Conservation (phyloP, 2,113 vertebrate species). For the Vicugna pacos region DNA sequence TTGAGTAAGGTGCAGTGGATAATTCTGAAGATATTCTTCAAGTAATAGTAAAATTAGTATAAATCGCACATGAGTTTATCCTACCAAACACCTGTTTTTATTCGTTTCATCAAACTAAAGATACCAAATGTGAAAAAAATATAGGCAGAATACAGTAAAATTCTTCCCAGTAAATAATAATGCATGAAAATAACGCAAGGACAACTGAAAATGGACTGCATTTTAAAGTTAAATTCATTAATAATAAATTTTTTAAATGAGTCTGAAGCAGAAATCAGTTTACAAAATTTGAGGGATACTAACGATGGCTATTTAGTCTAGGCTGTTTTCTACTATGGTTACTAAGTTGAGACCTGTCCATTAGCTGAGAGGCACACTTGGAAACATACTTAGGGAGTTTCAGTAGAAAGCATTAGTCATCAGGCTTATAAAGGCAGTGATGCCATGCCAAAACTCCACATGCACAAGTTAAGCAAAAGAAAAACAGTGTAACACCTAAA, state of each 20-base stretch:
- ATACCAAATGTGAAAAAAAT: conserved; percentile 60
- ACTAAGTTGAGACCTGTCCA: neutral
- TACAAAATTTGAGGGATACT: neutral
- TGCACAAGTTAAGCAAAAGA: neutral
- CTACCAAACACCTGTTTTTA: conserved; percentile 71
- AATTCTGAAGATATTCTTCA: conserved; percentile 76
- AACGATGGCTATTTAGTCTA: neutral
- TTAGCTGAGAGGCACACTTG: neutral
- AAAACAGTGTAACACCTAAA: neutral
- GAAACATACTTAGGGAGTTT: neutral
- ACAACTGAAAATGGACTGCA: neutral
- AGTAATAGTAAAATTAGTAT: conserved; percentile 75
- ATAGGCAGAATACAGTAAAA: conserved; percentile 77
- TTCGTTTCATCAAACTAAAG: conserved; percentile 73
- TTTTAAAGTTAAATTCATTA: neutral
- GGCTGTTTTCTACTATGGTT: neutral
- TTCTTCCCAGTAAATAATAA: conserved; percentile 19
- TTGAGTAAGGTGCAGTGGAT: conserved; percentile 66
- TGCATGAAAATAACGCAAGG: neutral
- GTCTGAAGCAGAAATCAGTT: conserved; percentile 2
- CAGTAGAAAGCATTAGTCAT: neutral
- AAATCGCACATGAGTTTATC: conserved; percentile 71
- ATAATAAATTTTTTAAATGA: neutral
- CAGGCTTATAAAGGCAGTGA: neutral
- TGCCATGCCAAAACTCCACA: neutral